Conservation (phyloP, 64 coral and sea anemone genomes). For the Porites australiensis region DNA sequence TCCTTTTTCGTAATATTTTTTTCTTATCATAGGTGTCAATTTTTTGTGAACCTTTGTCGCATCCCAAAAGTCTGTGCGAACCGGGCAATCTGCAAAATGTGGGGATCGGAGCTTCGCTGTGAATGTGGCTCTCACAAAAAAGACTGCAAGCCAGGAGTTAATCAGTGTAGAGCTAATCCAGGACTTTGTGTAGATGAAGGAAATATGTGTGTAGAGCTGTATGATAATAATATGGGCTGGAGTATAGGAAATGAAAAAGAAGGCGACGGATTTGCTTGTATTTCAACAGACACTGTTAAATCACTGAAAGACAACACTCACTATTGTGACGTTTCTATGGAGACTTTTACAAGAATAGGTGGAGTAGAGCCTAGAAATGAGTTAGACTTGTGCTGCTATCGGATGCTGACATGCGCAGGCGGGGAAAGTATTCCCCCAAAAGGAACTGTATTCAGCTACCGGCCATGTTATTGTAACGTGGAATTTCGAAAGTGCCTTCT, state of each 20-base stretch:
- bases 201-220: constrained; percentile 78
- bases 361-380: constrained; percentile 66
- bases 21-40: constrained; percentile 83
- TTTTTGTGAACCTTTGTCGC: constrained; percentile 91
- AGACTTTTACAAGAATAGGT: constrained; percentile 5
- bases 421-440: constrained; percentile 54
- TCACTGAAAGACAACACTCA: constrained; percentile 57
- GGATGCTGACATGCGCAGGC: constrained; percentile 87
- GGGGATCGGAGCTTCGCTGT: constrained; percentile 85
- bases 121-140: constrained; percentile 60
- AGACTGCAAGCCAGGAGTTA: constrained; percentile 82
- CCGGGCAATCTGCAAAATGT: constrained; percentile 75
- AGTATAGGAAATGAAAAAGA: constrained; percentile 77
- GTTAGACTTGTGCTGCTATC: constrained; percentile 92
- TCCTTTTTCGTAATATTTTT: not conserved
- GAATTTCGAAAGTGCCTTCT: constrained; percentile 90
- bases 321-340: constrained; percentile 83
- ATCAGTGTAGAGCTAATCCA: constrained; percentile 93
- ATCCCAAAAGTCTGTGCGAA: constrained; percentile 73
- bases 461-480: constrained; percentile 86
- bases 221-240: constrained; percentile 78
- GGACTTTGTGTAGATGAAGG: constrained; percentile 77
- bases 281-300: constrained; percentile 46
- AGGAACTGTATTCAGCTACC: constrained; percentile 84
- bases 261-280: constrained; percentile 79